These are phyloP conservation scores for Drosophila ercepeae DNA, from an alignment of 1,140 invertebrate species.

Conservation along the genomic window DNA sequence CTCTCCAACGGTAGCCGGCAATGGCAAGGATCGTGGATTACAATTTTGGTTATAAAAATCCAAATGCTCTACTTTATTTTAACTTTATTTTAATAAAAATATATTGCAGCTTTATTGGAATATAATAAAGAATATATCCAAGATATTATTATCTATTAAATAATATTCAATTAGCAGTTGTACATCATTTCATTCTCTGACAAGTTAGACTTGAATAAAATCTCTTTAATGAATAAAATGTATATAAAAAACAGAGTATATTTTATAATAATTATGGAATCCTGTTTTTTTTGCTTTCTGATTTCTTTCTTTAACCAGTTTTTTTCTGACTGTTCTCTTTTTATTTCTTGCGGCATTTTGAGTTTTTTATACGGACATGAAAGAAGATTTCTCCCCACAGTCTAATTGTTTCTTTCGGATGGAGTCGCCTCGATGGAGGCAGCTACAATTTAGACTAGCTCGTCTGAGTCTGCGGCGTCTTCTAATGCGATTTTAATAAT, in stretches of 20 bases:
- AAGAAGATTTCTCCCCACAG: slow-evolving; percentile 65
- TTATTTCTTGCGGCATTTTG: slow-evolving; percentile 45
- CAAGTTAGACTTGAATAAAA: no score
- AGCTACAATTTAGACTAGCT: slow-evolving; percentile 72
- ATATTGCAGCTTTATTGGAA: neutral
- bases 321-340: slow-evolving; percentile 20
- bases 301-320: slow-evolving; percentile 15
- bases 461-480: slow-evolving; percentile 60
- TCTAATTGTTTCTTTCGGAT: slow-evolving; percentile 67
- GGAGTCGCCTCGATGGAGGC: no score
- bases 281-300: slow-evolving; percentile 13
- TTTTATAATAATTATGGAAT: no score
- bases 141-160: no score
- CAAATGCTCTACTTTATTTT: slow-evolving; percentile 1
- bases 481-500: slow-evolving; percentile 83
- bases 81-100: neutral
- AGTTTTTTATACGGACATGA: slow-evolving; percentile 37
- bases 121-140: no score
- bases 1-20: slow-evolving; percentile 60
- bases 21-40: neutral
- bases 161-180: no score
- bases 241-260: slow-evolving; percentile 2
- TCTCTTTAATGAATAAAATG: no score
- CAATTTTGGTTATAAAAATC: neutral
- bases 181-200: no score